These are phyloP conservation scores for Heliconius eleuchia DNA, from an alignment of 1,140 invertebrate genomes.

Conservation along the genomic window DNA sequence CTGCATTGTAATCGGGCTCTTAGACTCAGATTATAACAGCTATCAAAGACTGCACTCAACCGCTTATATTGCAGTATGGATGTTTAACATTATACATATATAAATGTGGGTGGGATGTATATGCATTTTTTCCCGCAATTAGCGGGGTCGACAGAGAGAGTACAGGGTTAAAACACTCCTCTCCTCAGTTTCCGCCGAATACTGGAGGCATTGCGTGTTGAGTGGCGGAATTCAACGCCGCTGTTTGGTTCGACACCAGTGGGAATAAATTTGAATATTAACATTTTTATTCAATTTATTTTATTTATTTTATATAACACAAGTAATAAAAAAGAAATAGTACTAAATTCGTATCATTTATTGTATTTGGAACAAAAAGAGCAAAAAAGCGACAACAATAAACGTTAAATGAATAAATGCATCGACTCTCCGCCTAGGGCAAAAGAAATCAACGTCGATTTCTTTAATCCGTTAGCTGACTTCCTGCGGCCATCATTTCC, in stretches of 20 bases:
- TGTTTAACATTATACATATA: background rate
- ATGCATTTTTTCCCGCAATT: background rate
- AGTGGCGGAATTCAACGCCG: too few species aligned
- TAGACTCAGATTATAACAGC: conserved; percentile 10
- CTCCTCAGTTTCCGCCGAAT: too few species aligned
- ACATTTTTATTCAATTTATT: too few species aligned
- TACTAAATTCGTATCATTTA: background rate
- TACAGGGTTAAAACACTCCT: too few species aligned
- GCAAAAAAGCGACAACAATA: background rate
- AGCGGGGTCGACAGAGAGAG: too few species aligned
- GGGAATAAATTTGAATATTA: background rate
- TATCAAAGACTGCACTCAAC: background rate
- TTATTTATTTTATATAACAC: too few species aligned
- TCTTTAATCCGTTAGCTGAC: conserved; percentile 1
- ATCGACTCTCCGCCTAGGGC: background rate
- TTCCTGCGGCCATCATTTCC: conserved; percentile 3
- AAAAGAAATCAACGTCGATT: conserved; percentile 10
- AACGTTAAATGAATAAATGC: background rate
- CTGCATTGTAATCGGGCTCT: conserved; percentile 3
- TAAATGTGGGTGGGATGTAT: background rate
- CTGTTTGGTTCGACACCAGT: background rate
- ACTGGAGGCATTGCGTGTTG: too few species aligned
- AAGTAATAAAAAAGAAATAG: too few species aligned
- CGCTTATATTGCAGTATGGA: background rate
- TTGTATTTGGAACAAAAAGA: background rate